Conservation (phyloP, 2,113 vertebrate genomes). For the Sula dactylatra region DNA sequence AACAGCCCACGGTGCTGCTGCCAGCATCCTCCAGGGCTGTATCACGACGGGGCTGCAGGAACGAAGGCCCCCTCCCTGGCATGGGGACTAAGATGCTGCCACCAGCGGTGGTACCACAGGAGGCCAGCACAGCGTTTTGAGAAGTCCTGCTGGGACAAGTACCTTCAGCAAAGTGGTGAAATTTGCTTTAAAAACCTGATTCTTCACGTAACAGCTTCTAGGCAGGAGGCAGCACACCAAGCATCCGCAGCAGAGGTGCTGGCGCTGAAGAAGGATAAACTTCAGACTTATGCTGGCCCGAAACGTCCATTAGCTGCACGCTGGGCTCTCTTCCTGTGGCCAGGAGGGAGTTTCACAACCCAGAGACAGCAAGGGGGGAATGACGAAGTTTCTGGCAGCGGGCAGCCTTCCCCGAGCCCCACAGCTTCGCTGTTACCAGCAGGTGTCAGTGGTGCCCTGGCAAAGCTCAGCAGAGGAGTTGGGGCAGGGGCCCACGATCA, state of each 20-base stretch:
- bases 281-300: accelerated
- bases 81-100: neutral
- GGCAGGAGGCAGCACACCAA: neutral
- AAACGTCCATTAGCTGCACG: accelerated
- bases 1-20: neutral
- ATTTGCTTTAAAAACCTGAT: accelerated
- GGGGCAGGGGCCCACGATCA: neutral
- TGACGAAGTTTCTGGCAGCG: neutral
- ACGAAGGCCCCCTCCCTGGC: neutral
- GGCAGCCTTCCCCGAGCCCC: neutral
- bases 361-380: accelerated
- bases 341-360: neutral
- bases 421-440: neutral
- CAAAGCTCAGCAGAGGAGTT: neutral
- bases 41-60: neutral
- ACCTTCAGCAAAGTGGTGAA: neutral
- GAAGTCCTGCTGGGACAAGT: neutral
- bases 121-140: neutral
- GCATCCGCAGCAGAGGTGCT: neutral
- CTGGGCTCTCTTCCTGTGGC: neutral
- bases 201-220: accelerated
- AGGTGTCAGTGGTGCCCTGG: neutral
- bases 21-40: neutral
- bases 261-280: neutral
- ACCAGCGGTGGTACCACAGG: neutral